Conservation (phyloP, 2,113 vertebrate species). For the Crotalus viridis region DNA sequence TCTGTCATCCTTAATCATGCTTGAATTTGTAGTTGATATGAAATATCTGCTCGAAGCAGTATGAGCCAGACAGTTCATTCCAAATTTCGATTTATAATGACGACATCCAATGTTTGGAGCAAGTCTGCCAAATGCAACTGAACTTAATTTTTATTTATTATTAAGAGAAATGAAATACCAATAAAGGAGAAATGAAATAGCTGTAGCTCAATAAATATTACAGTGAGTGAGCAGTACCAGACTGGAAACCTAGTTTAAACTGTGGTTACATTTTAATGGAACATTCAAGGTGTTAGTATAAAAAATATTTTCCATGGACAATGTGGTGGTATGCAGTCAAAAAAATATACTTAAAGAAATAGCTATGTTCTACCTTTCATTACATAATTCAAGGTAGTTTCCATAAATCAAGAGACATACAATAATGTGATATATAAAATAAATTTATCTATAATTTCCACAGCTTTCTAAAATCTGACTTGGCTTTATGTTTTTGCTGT, state of each 20-base stretch:
- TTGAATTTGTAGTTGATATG: neutral
- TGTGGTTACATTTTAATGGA: neutral
- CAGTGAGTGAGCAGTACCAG: neutral
- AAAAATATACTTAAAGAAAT: neutral
- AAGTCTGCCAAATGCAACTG: neutral
- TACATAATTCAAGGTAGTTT: neutral
- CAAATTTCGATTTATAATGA: neutral
- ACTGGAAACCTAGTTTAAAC: neutral
- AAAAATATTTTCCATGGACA: neutral
- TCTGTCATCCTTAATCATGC: neutral
- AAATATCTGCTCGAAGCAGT: neutral
- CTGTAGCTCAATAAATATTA: neutral
- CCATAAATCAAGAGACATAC: neutral
- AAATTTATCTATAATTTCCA: neutral
- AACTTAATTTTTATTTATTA: neutral
- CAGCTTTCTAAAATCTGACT: neutral
- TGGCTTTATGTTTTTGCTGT: neutral
- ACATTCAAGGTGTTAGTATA: neutral
- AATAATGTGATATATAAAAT: neutral
- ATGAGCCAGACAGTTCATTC: constrained; percentile 7
- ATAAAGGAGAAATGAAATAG: neutral
- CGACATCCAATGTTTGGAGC: neutral
- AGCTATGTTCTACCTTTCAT: neutral
- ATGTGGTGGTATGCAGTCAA: neutral
- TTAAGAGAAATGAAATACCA: neutral